Percentiles rank a stretch among this genome's conserved stretches.
Evolutionary conservation across 1,140 invertebrate genomes (phyloP).

Genomic region (Ceratitis capitata): DNA sequence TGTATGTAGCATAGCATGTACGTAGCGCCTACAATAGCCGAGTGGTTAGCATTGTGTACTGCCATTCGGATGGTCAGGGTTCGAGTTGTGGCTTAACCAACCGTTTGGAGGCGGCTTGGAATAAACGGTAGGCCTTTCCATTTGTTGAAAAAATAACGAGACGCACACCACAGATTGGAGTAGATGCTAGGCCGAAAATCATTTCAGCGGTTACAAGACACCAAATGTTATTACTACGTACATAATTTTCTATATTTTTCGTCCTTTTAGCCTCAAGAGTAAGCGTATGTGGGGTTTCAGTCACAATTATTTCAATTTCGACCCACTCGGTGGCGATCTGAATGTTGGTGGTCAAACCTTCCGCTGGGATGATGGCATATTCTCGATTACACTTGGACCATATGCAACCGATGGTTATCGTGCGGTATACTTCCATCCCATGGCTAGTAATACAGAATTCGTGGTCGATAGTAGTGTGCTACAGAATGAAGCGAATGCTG

Average conservation of each 20-base stretch:
- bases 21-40: too few species aligned
- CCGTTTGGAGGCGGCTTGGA: too few species aligned
- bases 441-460: constrained; percentile 74
- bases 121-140: too few species aligned
- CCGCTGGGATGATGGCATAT: constrained; percentile 79
- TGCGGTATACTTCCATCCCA: constrained; percentile 75
- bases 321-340: constrained; percentile 75
- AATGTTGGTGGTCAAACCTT: constrained; percentile 73
- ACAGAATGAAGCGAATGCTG: constrained; percentile 70
- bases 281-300: constrained; percentile 75
- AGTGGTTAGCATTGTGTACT: too few species aligned
- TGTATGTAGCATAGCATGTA: too few species aligned
- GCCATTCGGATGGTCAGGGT: too few species aligned
- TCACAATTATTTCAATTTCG: constrained; percentile 80
- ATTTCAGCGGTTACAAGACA: too few species aligned
- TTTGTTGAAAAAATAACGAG: not conserved
- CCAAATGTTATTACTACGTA: too few species aligned
- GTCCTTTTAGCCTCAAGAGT: constrained; percentile 65
- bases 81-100: too few species aligned
- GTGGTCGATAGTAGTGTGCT: constrained; percentile 73
- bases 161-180: too few species aligned
- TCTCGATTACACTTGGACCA: constrained; percentile 73
- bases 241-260: not conserved
- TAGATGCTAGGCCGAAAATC: too few species aligned
- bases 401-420: constrained; percentile 68